A percentile compares a stretch with the other conserved stretches of the same genome.
Evolutionary conservation across 2,888 invertebrate genomes (phyloP).

Genomic region (Xanthorhoe spadicearia): DNA sequence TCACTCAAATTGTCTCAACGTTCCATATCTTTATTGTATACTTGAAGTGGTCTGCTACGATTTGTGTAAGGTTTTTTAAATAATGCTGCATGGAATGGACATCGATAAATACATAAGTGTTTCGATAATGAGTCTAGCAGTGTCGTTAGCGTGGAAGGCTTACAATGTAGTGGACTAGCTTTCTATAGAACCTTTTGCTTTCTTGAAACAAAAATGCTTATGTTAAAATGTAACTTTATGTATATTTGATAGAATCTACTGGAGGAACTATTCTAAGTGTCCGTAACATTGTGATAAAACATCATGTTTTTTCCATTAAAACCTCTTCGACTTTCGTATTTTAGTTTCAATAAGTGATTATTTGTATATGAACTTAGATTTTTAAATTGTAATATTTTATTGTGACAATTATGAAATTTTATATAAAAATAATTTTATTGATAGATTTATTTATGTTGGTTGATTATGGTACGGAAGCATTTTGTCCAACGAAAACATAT

Average conservation of each 20-base stretch:
- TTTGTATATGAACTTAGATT: constrained; percentile 83
- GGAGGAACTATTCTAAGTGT: constrained; percentile 69
- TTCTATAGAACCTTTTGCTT: constrained; percentile 72
- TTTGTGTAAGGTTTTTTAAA: background rate
- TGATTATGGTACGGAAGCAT: constrained; percentile 71
- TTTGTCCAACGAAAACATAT: constrained; percentile 78
- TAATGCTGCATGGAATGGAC: constrained; percentile 1
- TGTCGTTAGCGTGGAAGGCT: constrained; percentile 25
- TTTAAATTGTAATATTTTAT: constrained; percentile 74
- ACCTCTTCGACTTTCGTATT: constrained; percentile 74
- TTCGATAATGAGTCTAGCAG: constrained; percentile 11
- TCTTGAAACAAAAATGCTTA: constrained; percentile 76
- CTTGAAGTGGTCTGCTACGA: background rate
- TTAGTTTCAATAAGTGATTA: constrained; percentile 80
- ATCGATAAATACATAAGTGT: background rate
- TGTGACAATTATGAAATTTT: constrained; percentile 72
- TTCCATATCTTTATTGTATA: background rate
- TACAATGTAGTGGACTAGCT: constrained; percentile 26
- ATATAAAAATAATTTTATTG: constrained; percentile 68
- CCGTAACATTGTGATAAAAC: constrained; percentile 84
- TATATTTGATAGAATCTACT: constrained; percentile 81
- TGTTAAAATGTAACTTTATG: constrained; percentile 79
- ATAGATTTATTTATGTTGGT: constrained; percentile 79
- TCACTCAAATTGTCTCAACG: background rate
- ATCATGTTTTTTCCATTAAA: constrained; percentile 80